A percentile compares a stretch with the other conserved stretches of the same genome.
Evolutionary conservation across 1,140 invertebrate species (phyloP).

Genomic region (Hylaeus anthracinus): DNA sequence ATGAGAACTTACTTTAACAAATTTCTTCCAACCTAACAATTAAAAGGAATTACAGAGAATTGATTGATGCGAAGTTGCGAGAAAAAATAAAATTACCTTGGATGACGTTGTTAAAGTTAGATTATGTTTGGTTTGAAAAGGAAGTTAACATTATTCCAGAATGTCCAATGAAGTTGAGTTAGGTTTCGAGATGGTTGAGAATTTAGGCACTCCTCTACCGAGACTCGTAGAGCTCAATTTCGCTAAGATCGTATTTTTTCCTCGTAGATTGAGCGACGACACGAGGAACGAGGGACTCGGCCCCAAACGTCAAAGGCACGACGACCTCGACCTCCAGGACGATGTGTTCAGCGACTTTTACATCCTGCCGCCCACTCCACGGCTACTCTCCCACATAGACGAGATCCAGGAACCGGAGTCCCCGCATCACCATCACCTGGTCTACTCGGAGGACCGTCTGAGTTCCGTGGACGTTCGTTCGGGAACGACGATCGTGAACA

Average conservation of each 20-base stretch:
- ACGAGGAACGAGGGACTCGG: constrained; percentile 72
- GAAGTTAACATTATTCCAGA: no score
- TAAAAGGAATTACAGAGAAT: no score
- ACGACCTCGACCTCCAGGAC: constrained; percentile 75
- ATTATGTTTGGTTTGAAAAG: no score
- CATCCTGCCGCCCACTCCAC: constrained; percentile 85
- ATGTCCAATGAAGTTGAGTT: no score
- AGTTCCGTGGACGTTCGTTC: constrained; percentile 47
- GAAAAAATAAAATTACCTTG: no score
- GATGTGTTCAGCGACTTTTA: constrained; percentile 85
- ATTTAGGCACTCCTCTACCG: no score
- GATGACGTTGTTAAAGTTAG: no score
- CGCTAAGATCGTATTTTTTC: neutral
- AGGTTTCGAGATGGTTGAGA: no score
- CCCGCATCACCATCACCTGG: constrained; percentile 65
- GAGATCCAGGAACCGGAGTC: constrained; percentile 73
- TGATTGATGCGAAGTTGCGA: no score
- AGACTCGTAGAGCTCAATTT: neutral
- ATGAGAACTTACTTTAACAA: no score
- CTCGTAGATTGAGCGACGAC: constrained; percentile 72
- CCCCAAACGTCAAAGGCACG: constrained; percentile 74
- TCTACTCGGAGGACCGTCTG: constrained; percentile 67
- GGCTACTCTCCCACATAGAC: constrained; percentile 86
- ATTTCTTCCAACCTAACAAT: no score
- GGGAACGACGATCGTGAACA: constrained; percentile 29